phyloP scores from a whole-genome alignment of 2,888 invertebrate genomes.

The Himalopsyche anomala region DNA sequence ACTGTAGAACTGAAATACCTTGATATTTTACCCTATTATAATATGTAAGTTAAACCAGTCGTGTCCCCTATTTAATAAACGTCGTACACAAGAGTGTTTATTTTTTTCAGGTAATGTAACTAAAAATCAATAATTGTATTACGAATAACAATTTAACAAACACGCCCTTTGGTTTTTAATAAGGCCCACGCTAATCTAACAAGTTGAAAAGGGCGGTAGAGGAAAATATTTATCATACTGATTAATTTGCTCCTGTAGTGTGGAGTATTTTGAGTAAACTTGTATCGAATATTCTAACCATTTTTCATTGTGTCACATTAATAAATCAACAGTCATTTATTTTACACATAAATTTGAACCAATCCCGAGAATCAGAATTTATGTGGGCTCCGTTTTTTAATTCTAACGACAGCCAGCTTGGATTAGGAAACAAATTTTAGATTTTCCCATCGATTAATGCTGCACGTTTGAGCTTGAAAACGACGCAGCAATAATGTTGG shows the following conservation, averaged over 20 bases:
- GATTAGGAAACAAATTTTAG: no score
- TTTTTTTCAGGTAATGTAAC: no score
- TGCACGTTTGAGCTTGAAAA: no score
- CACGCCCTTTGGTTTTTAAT: background rate
- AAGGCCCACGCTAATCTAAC: conserved; percentile 14
- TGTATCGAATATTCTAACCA: background rate
- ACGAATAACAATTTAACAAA: background rate
- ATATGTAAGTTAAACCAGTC: no score
- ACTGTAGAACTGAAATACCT: no score
- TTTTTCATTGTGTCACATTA: background rate
- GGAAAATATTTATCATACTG: background rate
- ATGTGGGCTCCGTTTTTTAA: background rate
- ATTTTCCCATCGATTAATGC: no score
- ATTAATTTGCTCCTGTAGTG: background rate
- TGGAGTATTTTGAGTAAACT: conserved; percentile 6
- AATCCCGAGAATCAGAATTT: background rate
- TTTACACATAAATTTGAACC: background rate
- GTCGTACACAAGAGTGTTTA: no score
- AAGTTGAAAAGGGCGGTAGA: background rate
- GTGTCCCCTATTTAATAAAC: no score
- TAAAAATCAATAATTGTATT: no score
- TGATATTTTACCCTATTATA: no score
- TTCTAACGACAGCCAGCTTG: background rate
- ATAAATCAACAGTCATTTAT: background rate
- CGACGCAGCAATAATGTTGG: no score